Conservation (phyloP, 2,888 invertebrate genomes). For the Oscheius sp. region DNA sequence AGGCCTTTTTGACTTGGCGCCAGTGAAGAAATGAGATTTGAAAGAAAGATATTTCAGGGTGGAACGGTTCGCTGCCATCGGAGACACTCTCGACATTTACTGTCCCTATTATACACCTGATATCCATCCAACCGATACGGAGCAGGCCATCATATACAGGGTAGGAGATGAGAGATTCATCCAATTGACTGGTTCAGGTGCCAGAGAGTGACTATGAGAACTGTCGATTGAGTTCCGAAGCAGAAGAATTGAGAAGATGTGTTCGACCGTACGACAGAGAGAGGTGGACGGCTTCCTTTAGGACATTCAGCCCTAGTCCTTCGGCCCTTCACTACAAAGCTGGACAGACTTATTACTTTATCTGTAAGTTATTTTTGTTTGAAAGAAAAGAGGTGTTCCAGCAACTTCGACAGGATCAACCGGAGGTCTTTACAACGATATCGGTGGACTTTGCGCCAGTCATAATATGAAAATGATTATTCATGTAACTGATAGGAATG, state of each 20-base stretch:
- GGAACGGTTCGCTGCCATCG: constrained; percentile 53
- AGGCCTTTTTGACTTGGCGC: constrained; percentile 4
- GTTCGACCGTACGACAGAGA: constrained; percentile 44
- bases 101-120: constrained; percentile 48
- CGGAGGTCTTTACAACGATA: constrained; percentile 46
- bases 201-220: constrained; percentile 53
- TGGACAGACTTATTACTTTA: constrained; percentile 55
- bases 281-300: constrained; percentile 50
- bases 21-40: constrained; percentile 4
- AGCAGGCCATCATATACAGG: constrained; percentile 54
- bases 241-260: constrained; percentile 52
- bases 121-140: constrained; percentile 37
- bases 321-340: constrained; percentile 51
- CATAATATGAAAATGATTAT: constrained; percentile 58
- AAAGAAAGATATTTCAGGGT: constrained; percentile 46
- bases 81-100: constrained; percentile 53
- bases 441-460: constrained; percentile 54
- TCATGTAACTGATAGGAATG: constrained; percentile 49
- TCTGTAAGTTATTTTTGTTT: constrained; percentile 40
- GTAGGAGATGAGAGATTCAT: constrained; percentile 28
- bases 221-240: constrained; percentile 41
- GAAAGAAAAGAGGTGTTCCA: constrained; percentile 27
- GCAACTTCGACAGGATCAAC: constrained; percentile 53
- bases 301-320: constrained; percentile 50
- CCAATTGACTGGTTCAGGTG: constrained; percentile 18